Percentiles rank a stretch among this genome's conserved stretches.
Conservation (phyloP, 2,113 vertebrate genomes). For the Engystomops pustulosus region DNA sequence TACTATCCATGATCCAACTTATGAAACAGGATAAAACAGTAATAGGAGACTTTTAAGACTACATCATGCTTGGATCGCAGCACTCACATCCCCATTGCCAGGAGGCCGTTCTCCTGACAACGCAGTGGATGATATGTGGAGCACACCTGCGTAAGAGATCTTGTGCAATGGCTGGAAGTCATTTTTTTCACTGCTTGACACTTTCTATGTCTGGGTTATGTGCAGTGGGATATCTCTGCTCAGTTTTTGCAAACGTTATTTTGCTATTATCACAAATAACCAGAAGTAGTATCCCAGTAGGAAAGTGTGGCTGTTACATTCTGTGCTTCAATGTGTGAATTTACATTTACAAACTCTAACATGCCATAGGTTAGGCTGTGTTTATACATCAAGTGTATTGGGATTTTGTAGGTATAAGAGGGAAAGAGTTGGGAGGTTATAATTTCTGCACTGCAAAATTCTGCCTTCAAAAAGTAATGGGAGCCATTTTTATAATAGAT, state of each 20-base stretch:
- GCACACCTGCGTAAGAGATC: conserved; percentile 33
- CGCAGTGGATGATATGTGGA: not conserved
- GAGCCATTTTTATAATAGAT: too few species aligned
- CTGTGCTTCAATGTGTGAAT: not conserved
- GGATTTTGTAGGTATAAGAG: too few species aligned
- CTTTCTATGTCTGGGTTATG: not conserved
- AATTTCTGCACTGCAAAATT: too few species aligned
- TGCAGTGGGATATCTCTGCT: not conserved
- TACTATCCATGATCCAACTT: conserved; percentile 28
- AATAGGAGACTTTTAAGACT: conserved; percentile 3
- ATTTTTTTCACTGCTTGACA: not conserved
- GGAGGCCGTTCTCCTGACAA: conserved; percentile 35
- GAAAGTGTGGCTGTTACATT: not conserved
- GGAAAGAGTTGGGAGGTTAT: too few species aligned
- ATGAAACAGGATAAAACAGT: conserved; percentile 26
- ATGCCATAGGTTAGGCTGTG: not conserved
- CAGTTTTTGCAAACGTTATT: not conserved
- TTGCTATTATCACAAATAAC: not conserved
- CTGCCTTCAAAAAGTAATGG: too few species aligned
- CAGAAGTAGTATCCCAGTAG: not conserved
- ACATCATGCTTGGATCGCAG: conserved; percentile 43
- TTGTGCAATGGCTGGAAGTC: not conserved
- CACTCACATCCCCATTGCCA: not conserved
- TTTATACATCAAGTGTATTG: not conserved
- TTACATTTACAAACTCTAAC: not conserved